These are phyloP conservation scores for Archaeoteleia sp. DNA, from an alignment of 2,888 invertebrate species.

Conservation along the genomic window DNA sequence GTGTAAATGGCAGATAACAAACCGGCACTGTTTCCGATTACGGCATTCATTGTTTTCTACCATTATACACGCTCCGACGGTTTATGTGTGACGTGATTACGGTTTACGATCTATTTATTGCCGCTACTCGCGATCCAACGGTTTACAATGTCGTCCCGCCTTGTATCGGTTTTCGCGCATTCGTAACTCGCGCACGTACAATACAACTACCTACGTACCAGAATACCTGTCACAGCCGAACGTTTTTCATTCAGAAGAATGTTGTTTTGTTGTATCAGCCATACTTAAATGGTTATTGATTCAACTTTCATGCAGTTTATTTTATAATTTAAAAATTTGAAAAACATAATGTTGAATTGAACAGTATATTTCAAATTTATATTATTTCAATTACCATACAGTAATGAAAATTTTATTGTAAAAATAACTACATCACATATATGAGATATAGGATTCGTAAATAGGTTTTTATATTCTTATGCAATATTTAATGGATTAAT, in stretches of 20 bases:
- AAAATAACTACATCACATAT: too few relatives aligned
- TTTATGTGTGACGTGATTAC: conserved; percentile 71
- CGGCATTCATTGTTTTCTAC: conserved; percentile 75
- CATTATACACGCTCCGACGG: conserved; percentile 74
- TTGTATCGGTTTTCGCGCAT: conserved; percentile 49
- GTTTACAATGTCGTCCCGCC: conserved; percentile 55
- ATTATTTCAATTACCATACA: too few relatives aligned
- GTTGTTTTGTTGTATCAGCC: conserved; percentile 4
- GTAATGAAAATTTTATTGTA: too few relatives aligned
- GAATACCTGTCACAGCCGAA: conserved; percentile 40
- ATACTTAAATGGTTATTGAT: not conserved
- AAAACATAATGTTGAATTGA: too few relatives aligned
- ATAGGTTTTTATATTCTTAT: too few relatives aligned
- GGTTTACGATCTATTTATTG: conserved; percentile 74
- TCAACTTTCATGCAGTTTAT: conserved; percentile 5
- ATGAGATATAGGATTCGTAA: too few relatives aligned
- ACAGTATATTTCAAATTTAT: too few relatives aligned
- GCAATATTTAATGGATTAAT: too few relatives aligned
- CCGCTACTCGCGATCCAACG: conserved; percentile 59
- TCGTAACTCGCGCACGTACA: conserved; percentile 21
- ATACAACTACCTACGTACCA: conserved; percentile 28
- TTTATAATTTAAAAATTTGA: too few relatives aligned
- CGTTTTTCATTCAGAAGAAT: conserved; percentile 17
- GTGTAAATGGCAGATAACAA: conserved; percentile 76
- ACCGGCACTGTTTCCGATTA: conserved; percentile 75